A percentile compares a stretch with the other conserved stretches of the same genome.
These are phyloP conservation scores for Acanthopleura granulata DNA, from an alignment of 2,888 invertebrate genomes.

Conservation along the genomic window DNA sequence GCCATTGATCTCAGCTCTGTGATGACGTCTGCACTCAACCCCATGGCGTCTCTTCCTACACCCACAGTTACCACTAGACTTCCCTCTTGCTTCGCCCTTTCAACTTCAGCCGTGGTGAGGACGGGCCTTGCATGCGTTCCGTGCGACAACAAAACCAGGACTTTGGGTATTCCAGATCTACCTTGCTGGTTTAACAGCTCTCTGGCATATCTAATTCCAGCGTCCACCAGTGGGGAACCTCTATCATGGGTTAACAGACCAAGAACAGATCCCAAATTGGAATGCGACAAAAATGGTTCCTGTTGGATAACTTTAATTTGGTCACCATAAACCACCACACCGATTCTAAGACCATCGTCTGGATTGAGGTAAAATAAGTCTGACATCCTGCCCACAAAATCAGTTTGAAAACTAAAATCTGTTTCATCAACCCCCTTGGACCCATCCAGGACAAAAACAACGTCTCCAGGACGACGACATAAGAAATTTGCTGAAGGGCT, in stretches of 20 bases:
- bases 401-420: not conserved
- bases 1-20: not conserved
- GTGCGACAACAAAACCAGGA: not conserved
- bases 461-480: not conserved
- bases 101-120: not conserved
- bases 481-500: not conserved
- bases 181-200: not conserved
- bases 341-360: not conserved
- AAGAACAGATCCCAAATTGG: not conserved
- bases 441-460: not conserved
- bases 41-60: not conserved
- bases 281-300: not conserved
- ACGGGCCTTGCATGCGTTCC: not conserved
- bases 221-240: not conserved
- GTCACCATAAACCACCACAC: not conserved
- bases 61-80: not conserved
- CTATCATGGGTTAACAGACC: not conserved
- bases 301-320: not conserved
- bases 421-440: not conserved
- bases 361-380: not conserved
- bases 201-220: not conserved
- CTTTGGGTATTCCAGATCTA: not conserved
- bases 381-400: not conserved
- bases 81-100: conserved; percentile 5
- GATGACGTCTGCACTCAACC: not conserved